Evolutionary conservation across 2,797 vertebrate species (phyloP), one percentile per base, ranked within the genome.

Genomic region (Taeniopygia guttata): DNA sequence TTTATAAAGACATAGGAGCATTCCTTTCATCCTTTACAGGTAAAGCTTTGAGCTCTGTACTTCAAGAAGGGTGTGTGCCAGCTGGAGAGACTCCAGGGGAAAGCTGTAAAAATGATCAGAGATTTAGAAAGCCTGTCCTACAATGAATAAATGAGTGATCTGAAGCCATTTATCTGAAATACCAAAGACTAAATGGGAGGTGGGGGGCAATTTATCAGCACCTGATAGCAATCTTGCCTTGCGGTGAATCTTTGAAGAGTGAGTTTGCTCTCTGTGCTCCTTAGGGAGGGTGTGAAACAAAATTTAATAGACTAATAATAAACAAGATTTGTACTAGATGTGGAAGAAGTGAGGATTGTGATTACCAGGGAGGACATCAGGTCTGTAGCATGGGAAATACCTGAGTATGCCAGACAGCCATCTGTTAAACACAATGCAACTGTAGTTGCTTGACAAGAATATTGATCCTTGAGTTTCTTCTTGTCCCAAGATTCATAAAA

Each of bases 21-120:
- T 34, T 80, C 22, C 76, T 94, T 95, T 94, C 49, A 91, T 95
- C 91, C 32, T 80, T 64, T 64, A 68, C n/a, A 88, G 69, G 69
- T 89, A 78, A 84, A 90, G 46, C 91, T 94, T 95, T 90, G 91
- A 92, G 82, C 34, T 91, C 88, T 86, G 36, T 52, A 66, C 79
- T 94, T 94, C 76, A 87, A 94, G 87, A 76, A 79, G 17, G 22
- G 27, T 68, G 42, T 74, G 70, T 34, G 4, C 64, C 72, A 34
- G 22, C 40, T 91, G 84, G 73, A 94, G n/a, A 10, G 22, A 78
- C 82, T 91, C 79, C 54, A 89, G 66, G 22, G 43, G 25, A 93
- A 89, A 77, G 68, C 72, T 75, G 40, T 83, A 81, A 68, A 91
- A 87, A 77, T 58, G 11, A 89, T 92, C 60, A 93, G 64, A 94